These are phyloP conservation scores for Zaprionus taronus DNA, from an alignment of 1,140 invertebrate species.

Conservation along the genomic window DNA sequence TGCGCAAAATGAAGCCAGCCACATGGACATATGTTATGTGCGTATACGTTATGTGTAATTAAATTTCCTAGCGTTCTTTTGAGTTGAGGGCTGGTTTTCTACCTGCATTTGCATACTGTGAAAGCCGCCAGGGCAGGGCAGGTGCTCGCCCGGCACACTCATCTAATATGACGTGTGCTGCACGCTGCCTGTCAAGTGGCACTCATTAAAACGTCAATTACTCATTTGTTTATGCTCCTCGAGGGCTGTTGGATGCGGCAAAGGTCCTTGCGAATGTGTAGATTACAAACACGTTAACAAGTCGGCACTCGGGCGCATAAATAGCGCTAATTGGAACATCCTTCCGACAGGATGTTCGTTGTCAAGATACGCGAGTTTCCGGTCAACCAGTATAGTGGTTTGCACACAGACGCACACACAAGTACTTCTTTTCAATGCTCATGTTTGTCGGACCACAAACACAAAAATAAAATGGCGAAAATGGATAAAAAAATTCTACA, in stretches of 20 bases:
- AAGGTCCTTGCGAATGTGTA: constrained; percentile 15
- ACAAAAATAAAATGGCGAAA: not conserved
- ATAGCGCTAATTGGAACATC: constrained; percentile 40
- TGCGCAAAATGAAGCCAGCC: not conserved
- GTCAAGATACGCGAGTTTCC: constrained; percentile 26
- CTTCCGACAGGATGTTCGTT: constrained; percentile 32
- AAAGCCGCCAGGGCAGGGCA: not conserved
- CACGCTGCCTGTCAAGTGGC: constrained; percentile 29
- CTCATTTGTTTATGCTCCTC: constrained; percentile 38
- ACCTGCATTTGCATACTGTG: not conserved
- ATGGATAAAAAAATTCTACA: not conserved
- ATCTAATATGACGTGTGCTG: constrained; percentile 19
- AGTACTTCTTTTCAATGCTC: constrained; percentile 8
- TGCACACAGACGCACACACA: not conserved
- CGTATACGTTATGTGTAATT: not conserved
- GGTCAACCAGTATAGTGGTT: constrained; percentile 20
- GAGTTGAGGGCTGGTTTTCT: not conserved
- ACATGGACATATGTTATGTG: not conserved
- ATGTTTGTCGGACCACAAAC: constrained; percentile 6
- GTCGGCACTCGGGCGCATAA: constrained; percentile 24
- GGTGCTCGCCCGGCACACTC: not conserved
- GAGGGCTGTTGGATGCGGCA: constrained; percentile 18
- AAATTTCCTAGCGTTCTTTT: not conserved
- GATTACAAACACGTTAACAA: constrained; percentile 31
- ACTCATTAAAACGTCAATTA: constrained; percentile 45